phyloP scores from a whole-genome alignment of 2,797 vertebrate genomes.

The Amphiprion clarkii region DNA sequence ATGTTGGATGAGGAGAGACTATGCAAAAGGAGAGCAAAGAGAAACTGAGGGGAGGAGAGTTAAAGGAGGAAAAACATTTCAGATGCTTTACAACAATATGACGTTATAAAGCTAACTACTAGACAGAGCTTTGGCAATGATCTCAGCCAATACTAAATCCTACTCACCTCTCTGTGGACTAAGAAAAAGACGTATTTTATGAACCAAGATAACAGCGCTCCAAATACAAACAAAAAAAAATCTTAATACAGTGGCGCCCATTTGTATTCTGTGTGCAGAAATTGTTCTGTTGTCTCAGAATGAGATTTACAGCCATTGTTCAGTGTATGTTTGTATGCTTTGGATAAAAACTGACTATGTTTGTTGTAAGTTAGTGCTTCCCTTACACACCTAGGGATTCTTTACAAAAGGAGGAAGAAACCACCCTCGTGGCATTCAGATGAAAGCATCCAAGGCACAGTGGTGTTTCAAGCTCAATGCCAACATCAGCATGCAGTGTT shows the following conservation, averaged over 20 bases:
- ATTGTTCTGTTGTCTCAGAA: not conserved
- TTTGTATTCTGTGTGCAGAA: slow-evolving; percentile 1
- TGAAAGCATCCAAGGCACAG: slow-evolving; percentile 1
- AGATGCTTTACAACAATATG: slow-evolving; percentile 36
- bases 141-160: slow-evolving; percentile 14
- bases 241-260: not conserved
- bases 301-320: not conserved
- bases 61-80: slow-evolving; percentile 35
- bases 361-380: not conserved
- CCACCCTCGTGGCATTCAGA: not conserved
- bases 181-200: slow-evolving; percentile 9
- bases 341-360: not conserved
- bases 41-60: slow-evolving; percentile 31
- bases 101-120: slow-evolving; percentile 44
- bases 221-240: not conserved
- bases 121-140: slow-evolving; percentile 25
- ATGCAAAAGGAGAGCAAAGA: slow-evolving; percentile 53
- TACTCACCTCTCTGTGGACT: not conserved
- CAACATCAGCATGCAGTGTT: not conserved
- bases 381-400: not conserved
- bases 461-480: not conserved
- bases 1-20: slow-evolving; percentile 54
- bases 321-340: not conserved
- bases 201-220: not conserved
- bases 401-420: not conserved